These are phyloP conservation scores for Parambassis ranga DNA, from an alignment of 2,797 vertebrate species.

Conservation along the genomic window DNA sequence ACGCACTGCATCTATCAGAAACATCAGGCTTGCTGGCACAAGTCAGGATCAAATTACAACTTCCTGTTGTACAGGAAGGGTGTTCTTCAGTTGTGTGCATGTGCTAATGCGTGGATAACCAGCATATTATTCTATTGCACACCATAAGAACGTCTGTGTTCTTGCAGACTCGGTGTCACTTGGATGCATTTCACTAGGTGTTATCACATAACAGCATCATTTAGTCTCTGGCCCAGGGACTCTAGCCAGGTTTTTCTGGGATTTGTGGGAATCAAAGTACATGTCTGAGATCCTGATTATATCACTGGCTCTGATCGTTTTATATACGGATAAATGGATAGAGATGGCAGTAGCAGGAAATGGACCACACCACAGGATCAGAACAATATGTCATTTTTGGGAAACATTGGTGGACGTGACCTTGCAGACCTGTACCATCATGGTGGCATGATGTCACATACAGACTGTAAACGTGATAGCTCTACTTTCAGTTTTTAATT, in stretches of 20 bases:
- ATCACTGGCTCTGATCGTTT: constrained; percentile 70
- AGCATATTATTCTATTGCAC: neutral
- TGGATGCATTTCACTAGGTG: constrained; percentile 10
- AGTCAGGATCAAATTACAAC: constrained; percentile 63
- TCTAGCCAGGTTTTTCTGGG: constrained; percentile 71
- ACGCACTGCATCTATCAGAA: constrained; percentile 53
- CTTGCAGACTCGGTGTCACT: neutral
- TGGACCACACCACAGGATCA: constrained; percentile 31
- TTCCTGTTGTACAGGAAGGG: constrained; percentile 36
- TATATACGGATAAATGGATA: constrained; percentile 66
- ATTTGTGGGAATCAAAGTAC: constrained; percentile 70
- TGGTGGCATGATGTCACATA: constrained; percentile 22
- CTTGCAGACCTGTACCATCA: neutral
- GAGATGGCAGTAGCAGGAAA: constrained; percentile 41
- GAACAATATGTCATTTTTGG: neutral
- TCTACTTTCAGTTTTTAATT: too few relatives aligned
- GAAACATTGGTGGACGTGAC: constrained; percentile 3
- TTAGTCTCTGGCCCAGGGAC: constrained; percentile 49
- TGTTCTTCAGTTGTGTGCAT: constrained; percentile 21
- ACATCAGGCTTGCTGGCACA: constrained; percentile 69
- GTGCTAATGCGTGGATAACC: neutral
- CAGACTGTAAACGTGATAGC: too few relatives aligned
- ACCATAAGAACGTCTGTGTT: neutral
- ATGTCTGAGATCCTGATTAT: constrained; percentile 65
- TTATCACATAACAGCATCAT: constrained; percentile 34